These are phyloP conservation scores for Leptinotarsa juncta DNA, from an alignment of 2,888 invertebrate species.

Conservation along the genomic window DNA sequence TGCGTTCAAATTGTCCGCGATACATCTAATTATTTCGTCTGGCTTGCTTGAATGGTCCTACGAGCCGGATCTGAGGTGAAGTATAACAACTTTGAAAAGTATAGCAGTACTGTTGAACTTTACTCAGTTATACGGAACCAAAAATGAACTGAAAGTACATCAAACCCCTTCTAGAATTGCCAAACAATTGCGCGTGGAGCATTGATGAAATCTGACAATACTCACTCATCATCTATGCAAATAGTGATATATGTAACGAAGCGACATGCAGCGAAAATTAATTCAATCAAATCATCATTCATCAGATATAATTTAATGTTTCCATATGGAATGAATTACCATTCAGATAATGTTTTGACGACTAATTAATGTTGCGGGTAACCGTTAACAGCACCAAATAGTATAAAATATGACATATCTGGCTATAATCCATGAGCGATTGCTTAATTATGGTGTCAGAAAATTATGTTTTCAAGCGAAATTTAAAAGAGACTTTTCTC, in stretches of 20 bases:
- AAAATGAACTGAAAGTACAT: no score
- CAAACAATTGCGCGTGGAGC: no score
- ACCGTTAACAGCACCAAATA: background rate
- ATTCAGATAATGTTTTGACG: background rate
- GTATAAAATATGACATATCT: no score
- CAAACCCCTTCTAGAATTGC: no score
- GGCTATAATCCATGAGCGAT: no score
- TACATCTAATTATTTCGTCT: background rate
- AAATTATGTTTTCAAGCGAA: no score
- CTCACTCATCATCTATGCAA: background rate
- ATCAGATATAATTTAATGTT: background rate
- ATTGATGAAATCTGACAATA: no score
- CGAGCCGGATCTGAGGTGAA: background rate
- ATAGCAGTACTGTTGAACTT: no score
- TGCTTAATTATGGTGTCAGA: no score
- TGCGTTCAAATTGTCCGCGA: background rate
- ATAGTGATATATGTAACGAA: background rate
- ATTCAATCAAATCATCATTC: background rate
- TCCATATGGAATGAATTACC: background rate
- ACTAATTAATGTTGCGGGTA: background rate
- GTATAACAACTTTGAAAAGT: background rate
- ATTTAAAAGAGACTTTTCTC: no score
- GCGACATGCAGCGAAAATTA: background rate
- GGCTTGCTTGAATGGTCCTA: background rate
- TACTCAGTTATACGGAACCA: no score